phyloP scores from a whole-genome alignment of 2,888 invertebrate genomes.

The Neoitamus cyanurus region DNA sequence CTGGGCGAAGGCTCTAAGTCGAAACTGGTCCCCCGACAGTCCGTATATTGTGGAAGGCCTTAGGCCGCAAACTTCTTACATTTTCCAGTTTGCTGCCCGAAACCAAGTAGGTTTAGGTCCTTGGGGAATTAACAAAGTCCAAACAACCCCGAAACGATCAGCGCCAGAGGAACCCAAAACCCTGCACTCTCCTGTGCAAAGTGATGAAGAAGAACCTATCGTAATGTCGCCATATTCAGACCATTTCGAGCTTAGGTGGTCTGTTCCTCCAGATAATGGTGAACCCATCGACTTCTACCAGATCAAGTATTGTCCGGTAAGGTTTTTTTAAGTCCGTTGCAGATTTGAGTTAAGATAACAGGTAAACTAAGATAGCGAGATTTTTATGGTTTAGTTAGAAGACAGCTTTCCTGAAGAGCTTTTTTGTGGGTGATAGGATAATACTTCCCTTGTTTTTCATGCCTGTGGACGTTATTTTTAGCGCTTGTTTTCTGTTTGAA shows the following conservation, averaged over 20 bases:
- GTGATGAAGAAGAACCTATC: conserved; percentile 67
- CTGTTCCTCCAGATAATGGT: conserved; percentile 88
- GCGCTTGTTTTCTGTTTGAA: no score
- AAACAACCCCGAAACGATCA: conserved; percentile 81
- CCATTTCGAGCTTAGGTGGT: conserved; percentile 86
- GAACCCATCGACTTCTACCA: conserved; percentile 87
- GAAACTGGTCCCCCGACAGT: conserved; percentile 83
- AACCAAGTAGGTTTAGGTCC: conserved; percentile 85
- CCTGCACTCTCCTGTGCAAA: conserved; percentile 67
- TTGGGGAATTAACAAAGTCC: conserved; percentile 75
- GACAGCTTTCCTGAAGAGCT: no score
- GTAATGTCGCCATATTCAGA: conserved; percentile 76
- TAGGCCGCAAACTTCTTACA: conserved; percentile 80
- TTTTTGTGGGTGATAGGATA: no score
- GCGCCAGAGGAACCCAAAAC: conserved; percentile 80
- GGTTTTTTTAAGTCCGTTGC: conserved; percentile 54
- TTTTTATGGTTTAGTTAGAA: no score
- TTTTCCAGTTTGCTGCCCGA: conserved; percentile 84
- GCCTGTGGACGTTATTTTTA: no score
- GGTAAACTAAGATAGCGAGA: no score
- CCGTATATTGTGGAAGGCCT: conserved; percentile 85
- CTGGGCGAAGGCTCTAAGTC: conserved; percentile 77
- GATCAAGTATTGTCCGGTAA: conserved; percentile 84
- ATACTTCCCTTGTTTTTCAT: no score
- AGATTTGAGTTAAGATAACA: neutral